Evolutionary conservation across 2,888 invertebrate species (phyloP), one percentile per base, ranked within the genome.

Genomic region (Cryptops parisi): DNA sequence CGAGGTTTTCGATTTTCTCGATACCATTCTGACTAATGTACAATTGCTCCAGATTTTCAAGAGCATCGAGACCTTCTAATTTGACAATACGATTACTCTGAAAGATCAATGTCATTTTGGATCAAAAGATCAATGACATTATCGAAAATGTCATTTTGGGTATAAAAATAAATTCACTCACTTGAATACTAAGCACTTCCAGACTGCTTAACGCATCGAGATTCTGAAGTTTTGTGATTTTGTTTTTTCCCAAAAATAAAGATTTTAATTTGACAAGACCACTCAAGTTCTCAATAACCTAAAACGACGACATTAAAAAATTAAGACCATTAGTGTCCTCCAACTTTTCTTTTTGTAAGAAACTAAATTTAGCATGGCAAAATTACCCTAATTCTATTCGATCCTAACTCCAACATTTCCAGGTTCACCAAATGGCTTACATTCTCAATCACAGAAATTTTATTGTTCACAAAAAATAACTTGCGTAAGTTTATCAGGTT

Each of bases 21-120:
- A 97, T 77, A 5, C 90, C 93, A 72, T 98, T 97, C 70, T 94
- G 89, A 0, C 94, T 94, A 57, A 94, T 65, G 67, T 97, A 97
- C 15, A 97, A 69, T 66, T 97, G 88, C 47, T 84, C 83, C 55
- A 97, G 69, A 51, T 84, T 79, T 0, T 67, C 73, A 23, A 93
- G 69, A 2, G 75, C 73, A 0, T 82, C 81, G 51, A 98, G 65
- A 62, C 89, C 88, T 66, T 94, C 91, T 55, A 98, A 82, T 67
- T 82, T 82, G 0, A 78, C 74, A 44, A 98, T 73, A 3, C 96
- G 78, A 71, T 98, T 98, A 62, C 84, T 85, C 75, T 78, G 63
- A 33, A 63, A 61, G 33, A 45, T n/a, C n/a, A n/a, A n/a, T n/a
- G n/a, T n/a, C n/a, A n/a, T n/a, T n/a, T n/a, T n/a, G n/a, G n/a